Evolutionary conservation across 2,888 invertebrate species (phyloP), one percentile per base, ranked within the genome.

Genomic region (Sympetrum striolatum): DNA sequence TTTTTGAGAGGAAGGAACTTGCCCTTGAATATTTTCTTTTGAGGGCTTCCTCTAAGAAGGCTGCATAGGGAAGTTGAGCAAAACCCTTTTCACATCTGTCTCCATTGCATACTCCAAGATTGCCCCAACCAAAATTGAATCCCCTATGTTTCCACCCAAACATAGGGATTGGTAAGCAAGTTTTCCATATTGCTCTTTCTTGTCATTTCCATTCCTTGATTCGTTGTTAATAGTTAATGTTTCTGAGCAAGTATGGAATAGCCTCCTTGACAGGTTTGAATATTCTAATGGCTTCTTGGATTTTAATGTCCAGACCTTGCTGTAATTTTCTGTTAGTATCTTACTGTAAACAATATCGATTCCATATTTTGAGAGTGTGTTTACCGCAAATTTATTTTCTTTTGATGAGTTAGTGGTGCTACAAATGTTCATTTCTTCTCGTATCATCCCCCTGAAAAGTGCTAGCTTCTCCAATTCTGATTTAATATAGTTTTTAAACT

Each of bases 31-130:
- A 22, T 81, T 92, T 93, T 0, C 96, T 96, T 15, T 95, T 95
- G 92, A 96, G 94, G 1, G 94, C 94, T 93, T 95, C 95, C 93
- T 96, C 96, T 58, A 96, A 93, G 80, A 95, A 94, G 92, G 94
- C 94, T 79, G 96, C 95, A 93, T 96, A 0, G 96, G 96, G 92
- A 95, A 96, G 93, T 96, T 96, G 80, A 96, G 93, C 82, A 96
- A 93, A n/a, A 95, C 95, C 94, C 96, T 96, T 8, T 96, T 96
- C 15, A 35, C 58, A 25, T 94, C 92, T 73, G 95, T 94, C 80
- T 94, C 93, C 92, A 95, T 95, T 31, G 96, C 93, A 92, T 96
- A 96, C 92, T 96, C 96, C 0, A 96, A 94, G 91, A 96, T 93
- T 93, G 96, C 95, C 39, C 95, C 94, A 8, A 95, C 94, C 79